Evolutionary conservation across 2,113 vertebrate species (phyloP).

Genomic region (Pollimyrus isidori): DNA sequence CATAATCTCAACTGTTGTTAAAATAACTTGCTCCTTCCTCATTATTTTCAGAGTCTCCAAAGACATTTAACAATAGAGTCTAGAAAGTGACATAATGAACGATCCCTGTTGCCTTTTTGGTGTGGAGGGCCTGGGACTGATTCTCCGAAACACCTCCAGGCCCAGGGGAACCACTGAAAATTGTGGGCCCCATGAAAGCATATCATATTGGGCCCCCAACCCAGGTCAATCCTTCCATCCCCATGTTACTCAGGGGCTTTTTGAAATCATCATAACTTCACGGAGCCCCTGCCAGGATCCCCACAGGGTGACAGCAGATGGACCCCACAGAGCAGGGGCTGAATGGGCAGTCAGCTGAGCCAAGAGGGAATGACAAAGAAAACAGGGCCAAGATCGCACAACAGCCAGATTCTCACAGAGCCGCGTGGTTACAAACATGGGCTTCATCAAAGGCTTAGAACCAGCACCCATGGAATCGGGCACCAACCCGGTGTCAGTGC

Average conservation of each 20-base stretch:
- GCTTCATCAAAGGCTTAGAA: background rate
- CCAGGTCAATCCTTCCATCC: background rate
- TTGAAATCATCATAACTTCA: background rate
- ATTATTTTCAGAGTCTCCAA: background rate
- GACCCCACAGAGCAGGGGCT: background rate
- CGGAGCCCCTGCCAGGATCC: background rate
- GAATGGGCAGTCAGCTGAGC: background rate
- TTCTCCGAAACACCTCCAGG: background rate
- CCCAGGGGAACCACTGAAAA: background rate
- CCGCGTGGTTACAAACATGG: background rate
- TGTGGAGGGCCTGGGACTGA: background rate
- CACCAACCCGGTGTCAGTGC: background rate
- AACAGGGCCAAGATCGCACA: background rate
- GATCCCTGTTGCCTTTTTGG: background rate
- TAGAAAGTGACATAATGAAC: background rate
- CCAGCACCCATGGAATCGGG: background rate
- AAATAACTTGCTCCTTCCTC: background rate
- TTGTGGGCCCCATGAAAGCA: background rate
- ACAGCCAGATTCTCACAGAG: background rate
- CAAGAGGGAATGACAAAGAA: background rate
- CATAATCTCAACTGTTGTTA: background rate
- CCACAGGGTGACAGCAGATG: background rate
- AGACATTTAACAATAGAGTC: background rate
- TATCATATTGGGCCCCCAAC: background rate
- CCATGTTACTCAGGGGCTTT: background rate